Conservation (phyloP, 2,797 vertebrate genomes). For the Podargus strigoides region DNA sequence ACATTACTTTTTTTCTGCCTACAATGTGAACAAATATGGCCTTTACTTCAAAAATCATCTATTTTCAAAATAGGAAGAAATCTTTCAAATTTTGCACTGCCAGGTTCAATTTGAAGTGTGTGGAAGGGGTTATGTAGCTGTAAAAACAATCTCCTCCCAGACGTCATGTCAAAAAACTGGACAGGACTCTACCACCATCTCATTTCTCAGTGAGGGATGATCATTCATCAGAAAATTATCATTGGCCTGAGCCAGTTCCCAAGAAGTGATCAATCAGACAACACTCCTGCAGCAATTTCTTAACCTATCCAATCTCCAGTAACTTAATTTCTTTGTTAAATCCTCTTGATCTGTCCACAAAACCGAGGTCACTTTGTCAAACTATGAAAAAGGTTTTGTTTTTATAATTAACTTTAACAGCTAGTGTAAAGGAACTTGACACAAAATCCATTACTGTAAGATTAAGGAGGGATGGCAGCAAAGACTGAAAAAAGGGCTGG, state of each 20-base stretch:
- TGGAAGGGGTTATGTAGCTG: neutral
- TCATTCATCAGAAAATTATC: neutral
- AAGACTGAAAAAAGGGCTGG: neutral
- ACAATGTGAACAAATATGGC: neutral
- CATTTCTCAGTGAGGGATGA: neutral
- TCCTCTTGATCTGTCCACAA: neutral
- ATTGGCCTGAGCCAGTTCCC: neutral
- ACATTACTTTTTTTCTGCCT: neutral
- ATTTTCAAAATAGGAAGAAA: neutral
- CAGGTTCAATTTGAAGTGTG: neutral
- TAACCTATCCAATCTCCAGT: neutral
- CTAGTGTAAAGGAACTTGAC: constrained; percentile 27
- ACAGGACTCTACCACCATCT: neutral
- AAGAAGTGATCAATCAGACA: neutral
- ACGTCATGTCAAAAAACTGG: neutral
- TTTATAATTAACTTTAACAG: constrained; percentile 52
- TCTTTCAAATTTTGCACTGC: neutral
- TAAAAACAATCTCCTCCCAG: neutral
- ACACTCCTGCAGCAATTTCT: neutral
- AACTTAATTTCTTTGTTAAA: constrained; percentile 11
- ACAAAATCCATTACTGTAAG: constrained; percentile 46
- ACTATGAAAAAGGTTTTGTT: neutral
- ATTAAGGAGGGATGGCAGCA: constrained; percentile 26
- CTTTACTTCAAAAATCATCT: neutral
- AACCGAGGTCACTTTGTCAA: constrained; percentile 24